phyloP scores from a whole-genome alignment of 2,797 vertebrate species.

The Myiotriccus ornatus region DNA sequence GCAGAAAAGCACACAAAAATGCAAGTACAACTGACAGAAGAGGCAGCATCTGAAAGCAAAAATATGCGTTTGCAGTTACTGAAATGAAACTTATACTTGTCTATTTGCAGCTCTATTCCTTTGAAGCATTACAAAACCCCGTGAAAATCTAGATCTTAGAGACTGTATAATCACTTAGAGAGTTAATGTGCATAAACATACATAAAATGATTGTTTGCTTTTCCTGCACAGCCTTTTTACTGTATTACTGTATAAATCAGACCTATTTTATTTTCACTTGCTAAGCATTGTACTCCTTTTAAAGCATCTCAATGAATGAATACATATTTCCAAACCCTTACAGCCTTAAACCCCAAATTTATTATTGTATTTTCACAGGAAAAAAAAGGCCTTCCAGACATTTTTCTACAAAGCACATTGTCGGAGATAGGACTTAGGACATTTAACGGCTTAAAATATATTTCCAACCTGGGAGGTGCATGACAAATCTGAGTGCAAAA shows the following conservation, averaged over 20 bases:
- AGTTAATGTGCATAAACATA: conserved; percentile 41
- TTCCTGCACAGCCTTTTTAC: conserved; percentile 2
- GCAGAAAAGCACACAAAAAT: conserved; percentile 13
- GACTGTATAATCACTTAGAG: conserved; percentile 33
- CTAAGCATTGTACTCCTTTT: conserved; percentile 13
- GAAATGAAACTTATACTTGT: not conserved
- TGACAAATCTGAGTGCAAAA: not conserved
- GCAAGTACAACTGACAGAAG: conserved; percentile 4
- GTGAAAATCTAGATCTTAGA: not conserved
- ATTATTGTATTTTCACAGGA: not conserved
- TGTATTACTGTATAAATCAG: conserved; percentile 39
- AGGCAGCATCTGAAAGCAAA: conserved; percentile 11
- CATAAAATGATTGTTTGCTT: conserved; percentile 22
- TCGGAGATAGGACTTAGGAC: not conserved
- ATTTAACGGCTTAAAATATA: not conserved
- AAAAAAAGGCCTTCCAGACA: not conserved
- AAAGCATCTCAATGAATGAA: not conserved
- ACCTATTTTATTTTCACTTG: conserved; percentile 16
- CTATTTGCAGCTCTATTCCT: conserved; percentile 3
- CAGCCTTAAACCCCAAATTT: not conserved
- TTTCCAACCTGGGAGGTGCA: not conserved
- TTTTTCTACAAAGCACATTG: not conserved
- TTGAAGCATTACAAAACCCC: conserved; percentile 11
- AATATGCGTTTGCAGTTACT: not conserved
- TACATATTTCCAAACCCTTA: not conserved